phyloP scores from a whole-genome alignment of 2,888 invertebrate species.

The Torymus auratus region DNA sequence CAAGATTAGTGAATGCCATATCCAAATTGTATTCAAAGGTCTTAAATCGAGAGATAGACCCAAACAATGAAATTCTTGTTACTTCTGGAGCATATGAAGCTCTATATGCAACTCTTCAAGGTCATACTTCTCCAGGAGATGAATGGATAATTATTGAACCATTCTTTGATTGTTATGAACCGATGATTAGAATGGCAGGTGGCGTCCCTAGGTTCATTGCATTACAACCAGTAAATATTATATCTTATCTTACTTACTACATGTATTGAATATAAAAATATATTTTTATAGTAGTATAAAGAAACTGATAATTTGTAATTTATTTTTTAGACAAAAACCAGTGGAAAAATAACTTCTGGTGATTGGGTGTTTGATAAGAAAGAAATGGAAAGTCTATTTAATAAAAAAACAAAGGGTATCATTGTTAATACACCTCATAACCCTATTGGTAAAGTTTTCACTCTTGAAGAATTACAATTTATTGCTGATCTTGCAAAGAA shows the following conservation, averaged over 20 bases:
- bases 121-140: conserved; percentile 91
- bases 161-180: conserved; percentile 98
- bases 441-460: conserved; percentile 95
- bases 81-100: conserved; percentile 97
- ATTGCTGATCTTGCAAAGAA: conserved; percentile 94
- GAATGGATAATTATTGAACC: conserved; percentile 99
- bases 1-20: conserved; percentile 89
- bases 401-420: conserved; percentile 92
- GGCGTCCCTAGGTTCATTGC: conserved; percentile 93
- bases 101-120: conserved; percentile 89
- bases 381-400: conserved; percentile 90
- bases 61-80: conserved; percentile 90
- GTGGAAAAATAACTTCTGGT: conserved; percentile 82
- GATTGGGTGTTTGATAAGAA: conserved; percentile 93
- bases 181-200: conserved; percentile 93
- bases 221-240: conserved; percentile 84
- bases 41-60: conserved; percentile 86
- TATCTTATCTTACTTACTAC: neutral
- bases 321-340: conserved; percentile 76
- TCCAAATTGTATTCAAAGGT: conserved; percentile 90
- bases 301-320: conserved; percentile 4
- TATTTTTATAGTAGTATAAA: conserved; percentile 1
- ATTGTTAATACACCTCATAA: conserved; percentile 99
- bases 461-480: conserved; percentile 82
- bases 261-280: neutral